phyloP scores from a whole-genome alignment of 2,113 vertebrate genomes.

The Fregata magnificens region DNA sequence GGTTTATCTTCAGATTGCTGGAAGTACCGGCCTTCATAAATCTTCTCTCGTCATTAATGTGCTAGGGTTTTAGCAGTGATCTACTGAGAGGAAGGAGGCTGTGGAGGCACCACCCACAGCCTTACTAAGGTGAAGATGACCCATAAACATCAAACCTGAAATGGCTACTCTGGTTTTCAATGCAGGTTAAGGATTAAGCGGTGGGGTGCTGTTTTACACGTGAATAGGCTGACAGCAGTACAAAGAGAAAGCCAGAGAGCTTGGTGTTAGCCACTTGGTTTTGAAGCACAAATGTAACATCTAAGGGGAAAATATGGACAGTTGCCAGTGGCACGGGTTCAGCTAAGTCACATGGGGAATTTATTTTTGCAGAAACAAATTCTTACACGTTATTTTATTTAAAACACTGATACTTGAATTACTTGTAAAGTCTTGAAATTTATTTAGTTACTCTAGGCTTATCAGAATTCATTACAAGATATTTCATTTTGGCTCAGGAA shows the following conservation, averaged over 20 bases:
- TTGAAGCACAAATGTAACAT: conserved; percentile 7
- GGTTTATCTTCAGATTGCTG: background rate
- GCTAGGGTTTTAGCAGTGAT: background rate
- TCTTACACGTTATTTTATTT: conserved; percentile 29
- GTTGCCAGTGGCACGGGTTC: background rate
- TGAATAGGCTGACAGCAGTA: background rate
- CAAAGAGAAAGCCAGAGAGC: background rate
- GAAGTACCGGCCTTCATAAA: background rate
- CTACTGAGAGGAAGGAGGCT: background rate
- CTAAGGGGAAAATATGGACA: background rate
- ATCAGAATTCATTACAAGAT: conserved; percentile 53
- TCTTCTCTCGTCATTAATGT: background rate
- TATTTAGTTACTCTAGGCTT: conserved; percentile 54
- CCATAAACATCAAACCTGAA: background rate
- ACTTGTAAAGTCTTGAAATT: conserved; percentile 60
- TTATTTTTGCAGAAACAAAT: conserved; percentile 38
- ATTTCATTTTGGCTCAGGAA: conserved; percentile 46
- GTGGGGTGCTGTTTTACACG: background rate
- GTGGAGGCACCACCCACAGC: background rate
- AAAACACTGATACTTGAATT: conserved; percentile 61
- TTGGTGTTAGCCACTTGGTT: background rate
- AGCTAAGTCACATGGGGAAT: background rate
- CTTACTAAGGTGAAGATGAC: background rate
- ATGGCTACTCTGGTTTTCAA: conserved; percentile 2
- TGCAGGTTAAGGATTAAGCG: background rate